Conservation (phyloP, 2,113 vertebrate genomes). For the Bubo blakistoni region DNA sequence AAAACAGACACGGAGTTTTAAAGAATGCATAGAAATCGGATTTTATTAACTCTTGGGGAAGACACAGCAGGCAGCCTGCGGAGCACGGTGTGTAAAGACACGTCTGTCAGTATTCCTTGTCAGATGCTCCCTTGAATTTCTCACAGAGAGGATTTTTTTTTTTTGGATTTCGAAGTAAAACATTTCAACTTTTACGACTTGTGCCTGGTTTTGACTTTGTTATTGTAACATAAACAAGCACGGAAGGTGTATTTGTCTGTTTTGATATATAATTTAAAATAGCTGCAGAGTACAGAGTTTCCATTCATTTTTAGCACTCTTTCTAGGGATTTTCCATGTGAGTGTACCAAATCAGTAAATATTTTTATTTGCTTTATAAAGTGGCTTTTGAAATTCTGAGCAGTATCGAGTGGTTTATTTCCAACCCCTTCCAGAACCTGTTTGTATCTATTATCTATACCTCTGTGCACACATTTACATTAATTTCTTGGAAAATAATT, state of each 20-base stretch:
- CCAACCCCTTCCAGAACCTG: accelerated
- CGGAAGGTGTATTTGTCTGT: neutral
- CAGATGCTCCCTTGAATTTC: constrained; percentile 46
- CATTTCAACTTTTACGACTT: neutral
- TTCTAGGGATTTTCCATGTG: constrained; percentile 16
- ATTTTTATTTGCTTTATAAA: constrained; percentile 65
- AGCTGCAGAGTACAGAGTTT: neutral
- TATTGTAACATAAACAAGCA: neutral
- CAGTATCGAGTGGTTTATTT: neutral
- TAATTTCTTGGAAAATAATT: neutral
- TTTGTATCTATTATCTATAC: neutral
- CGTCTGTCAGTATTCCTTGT: constrained; percentile 11
- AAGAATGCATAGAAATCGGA: constrained; percentile 33
- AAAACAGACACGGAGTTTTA: neutral
- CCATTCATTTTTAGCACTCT: constrained; percentile 18
- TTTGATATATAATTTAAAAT: constrained; percentile 13
- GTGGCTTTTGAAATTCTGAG: constrained; percentile 41
- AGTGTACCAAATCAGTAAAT: constrained; percentile 20
- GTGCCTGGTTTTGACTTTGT: neutral
- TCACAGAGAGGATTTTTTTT: neutral
- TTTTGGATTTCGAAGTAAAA: constrained; percentile 53
- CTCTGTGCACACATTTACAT: accelerated
- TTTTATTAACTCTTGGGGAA: constrained; percentile 17
- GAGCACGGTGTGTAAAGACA: neutral
- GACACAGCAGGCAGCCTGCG: neutral